These are phyloP conservation scores for Vanacampus margaritifer DNA, from an alignment of 2,113 vertebrate species.

Conservation along the genomic window DNA sequence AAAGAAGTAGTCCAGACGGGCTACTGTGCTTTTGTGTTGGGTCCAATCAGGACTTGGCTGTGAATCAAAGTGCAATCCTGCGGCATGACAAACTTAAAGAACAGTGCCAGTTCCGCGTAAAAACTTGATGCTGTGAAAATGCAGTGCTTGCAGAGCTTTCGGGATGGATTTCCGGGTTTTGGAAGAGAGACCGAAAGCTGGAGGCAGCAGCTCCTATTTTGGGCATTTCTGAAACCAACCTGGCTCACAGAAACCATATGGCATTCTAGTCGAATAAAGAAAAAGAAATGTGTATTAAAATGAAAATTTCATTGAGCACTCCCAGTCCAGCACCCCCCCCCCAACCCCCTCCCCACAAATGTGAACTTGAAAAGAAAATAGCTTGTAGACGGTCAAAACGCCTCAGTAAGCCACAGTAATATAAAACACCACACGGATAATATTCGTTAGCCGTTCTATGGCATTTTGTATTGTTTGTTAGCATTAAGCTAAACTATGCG, in stretches of 20 bases:
- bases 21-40: slow-evolving; percentile 9
- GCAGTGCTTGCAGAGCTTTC: slow-evolving; percentile 16
- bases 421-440: too few relatives aligned
- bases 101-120: background rate
- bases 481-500: too few relatives aligned
- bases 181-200: background rate
- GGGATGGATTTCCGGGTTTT: background rate
- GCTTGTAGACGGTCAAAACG: too few relatives aligned
- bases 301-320: too few relatives aligned
- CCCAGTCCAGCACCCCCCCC: too few relatives aligned
- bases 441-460: too few relatives aligned
- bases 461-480: too few relatives aligned
- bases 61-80: slow-evolving; percentile 32
- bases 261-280: background rate
- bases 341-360: too few relatives aligned
- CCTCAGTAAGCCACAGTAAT: too few relatives aligned
- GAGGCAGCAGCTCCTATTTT: background rate
- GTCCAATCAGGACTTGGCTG: slow-evolving; percentile 39
- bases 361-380: too few relatives aligned
- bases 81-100: slow-evolving; percentile 20
- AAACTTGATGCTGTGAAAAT: slow-evolving; percentile 23
- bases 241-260: background rate
- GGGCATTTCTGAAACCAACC: background rate
- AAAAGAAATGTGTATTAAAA: background rate
- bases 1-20: slow-evolving; percentile 21